Evolutionary conservation across 1,140 invertebrate species (phyloP), one percentile per base, ranked within the genome.

Genomic region (Laodelphax striatellus): DNA sequence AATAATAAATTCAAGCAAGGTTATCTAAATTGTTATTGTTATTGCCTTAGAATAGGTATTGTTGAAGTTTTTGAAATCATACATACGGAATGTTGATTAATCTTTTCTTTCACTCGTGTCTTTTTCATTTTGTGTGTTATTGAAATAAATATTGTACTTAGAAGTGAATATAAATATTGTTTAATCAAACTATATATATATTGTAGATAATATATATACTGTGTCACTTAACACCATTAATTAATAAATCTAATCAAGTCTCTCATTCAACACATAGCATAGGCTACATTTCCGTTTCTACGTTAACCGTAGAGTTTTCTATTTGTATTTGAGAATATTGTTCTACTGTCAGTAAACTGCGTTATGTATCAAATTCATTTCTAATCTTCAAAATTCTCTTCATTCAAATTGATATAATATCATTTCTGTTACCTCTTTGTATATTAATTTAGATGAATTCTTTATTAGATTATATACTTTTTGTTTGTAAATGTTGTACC

Each of bases 21-120:
- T 59, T 59, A 28, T 59, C 44, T 28, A 52, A 59, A 52, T 57
- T 59, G 57, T 59, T 59, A 59, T 59, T 59, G 57, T 59, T 59
- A 59, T 59, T 38, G 57, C 57, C 57, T 59, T 59, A 59, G 57
- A 52, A 59, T 59, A 59, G 24, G 57, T 59, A 59, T 59, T 59
- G 57, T 59, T 59, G 53, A 59, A 59, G 57, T 59, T 59, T 59
- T 52, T 59, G 53, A 59, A 59, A 59, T 59, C 57, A 52, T 59
- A 59, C 57, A 59, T 59, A 59, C 57, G 57, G 57, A 52, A 59
- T 59, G 57, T 59, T 59, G 24, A 53, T 34, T 59, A 52, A 46
- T 59, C 31, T 59, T 52, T 52, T 52, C 57, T 34, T 24, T 34
- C n/a, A 41, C 52, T 59, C 28, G 46, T 59, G 57, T 59, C 57